phyloP scores from a whole-genome alignment of 1,140 invertebrate genomes.

The Trialeurodes vaporariorum region DNA sequence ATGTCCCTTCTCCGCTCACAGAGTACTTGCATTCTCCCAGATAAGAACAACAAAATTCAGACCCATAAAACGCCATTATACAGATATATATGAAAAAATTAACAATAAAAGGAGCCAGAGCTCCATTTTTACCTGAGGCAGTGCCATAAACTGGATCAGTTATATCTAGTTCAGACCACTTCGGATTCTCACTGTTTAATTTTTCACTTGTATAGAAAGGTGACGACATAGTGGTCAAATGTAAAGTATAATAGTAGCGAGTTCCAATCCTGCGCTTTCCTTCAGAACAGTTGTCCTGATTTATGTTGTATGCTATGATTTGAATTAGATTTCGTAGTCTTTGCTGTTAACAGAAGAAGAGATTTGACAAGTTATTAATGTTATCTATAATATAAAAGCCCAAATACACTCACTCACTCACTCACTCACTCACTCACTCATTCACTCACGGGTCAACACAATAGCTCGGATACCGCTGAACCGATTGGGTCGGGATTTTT shows the following conservation, averaged over 20 bases:
- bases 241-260: slow-evolving; percentile 64
- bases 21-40: neutral
- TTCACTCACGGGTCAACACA: no score
- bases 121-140: slow-evolving; percentile 25
- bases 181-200: slow-evolving; percentile 54
- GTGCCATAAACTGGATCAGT: slow-evolving; percentile 24
- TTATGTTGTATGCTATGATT: slow-evolving; percentile 49
- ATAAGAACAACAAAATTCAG: neutral
- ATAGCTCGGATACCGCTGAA: no score
- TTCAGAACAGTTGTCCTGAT: slow-evolving; percentile 31
- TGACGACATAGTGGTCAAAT: slow-evolving; percentile 62
- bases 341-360: slow-evolving; percentile 39
- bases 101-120: slow-evolving; percentile 8
- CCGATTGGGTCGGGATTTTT: no score
- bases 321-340: slow-evolving; percentile 59
- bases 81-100: neutral
- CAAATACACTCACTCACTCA: no score
- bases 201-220: slow-evolving; percentile 80
- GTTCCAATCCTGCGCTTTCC: slow-evolving; percentile 26
- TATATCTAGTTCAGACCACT: slow-evolving; percentile 57
- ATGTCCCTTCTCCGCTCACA: neutral
- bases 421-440: no score
- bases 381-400: neutral
- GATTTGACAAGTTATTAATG: slow-evolving; percentile 8
- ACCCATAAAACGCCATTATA: neutral